Base-by-base conservation (phyloP, 92 coral and sea anemone species). In the Palythoa caribaeorum region DNA sequence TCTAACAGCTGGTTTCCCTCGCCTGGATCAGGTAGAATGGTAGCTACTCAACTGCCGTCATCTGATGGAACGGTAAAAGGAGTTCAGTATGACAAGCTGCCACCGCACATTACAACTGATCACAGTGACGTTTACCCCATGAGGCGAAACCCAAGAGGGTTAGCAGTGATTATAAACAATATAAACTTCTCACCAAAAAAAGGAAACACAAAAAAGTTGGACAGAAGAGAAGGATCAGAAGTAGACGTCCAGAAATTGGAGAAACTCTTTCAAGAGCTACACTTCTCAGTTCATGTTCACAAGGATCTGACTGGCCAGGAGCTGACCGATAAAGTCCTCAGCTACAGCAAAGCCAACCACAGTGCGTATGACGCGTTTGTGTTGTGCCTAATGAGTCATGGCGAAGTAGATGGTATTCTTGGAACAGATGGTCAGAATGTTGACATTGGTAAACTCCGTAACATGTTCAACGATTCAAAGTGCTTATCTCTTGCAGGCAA, bases 321-420 rank as follows among this genome's bases (percentile, higher is more conserved):
- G 8, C 28, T 87, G 52, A 38, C 2, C 6, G 38, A 77, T 9
- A 21, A 9, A 9, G 77, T 80, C 16, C 3, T n/a, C 7, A 35
- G 44, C 1, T 77, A 76, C 68, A 59, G 77, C 13, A 77, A 62
- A 28, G 6, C 6, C 10, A 51, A 88, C 40, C 87, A 88, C 73
- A 80, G 73, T 2, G 3, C 6, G 1, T 80, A 48, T 38, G 37
- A 71, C 21, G 87, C 87, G 11, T 80, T 88, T 71, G 90, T 79
- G 72, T 51, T 80, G 38, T 71, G 84, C n/a, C 48, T 88, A 19
- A 88, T 88, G 90, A 79, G 86, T 10, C 90, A 79, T 19, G 90
- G 87, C 4, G 80, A 70, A 17, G 85, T 55, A 2, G 87, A 88
- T 10, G 47, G 44, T 12, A 80, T 88, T 55, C 14, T 65, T 1